Percentiles rank a stretch among this genome's conserved stretches.
phyloP scores from a whole-genome alignment of 2,113 vertebrate genomes.

The Falcunculus frontatus region DNA sequence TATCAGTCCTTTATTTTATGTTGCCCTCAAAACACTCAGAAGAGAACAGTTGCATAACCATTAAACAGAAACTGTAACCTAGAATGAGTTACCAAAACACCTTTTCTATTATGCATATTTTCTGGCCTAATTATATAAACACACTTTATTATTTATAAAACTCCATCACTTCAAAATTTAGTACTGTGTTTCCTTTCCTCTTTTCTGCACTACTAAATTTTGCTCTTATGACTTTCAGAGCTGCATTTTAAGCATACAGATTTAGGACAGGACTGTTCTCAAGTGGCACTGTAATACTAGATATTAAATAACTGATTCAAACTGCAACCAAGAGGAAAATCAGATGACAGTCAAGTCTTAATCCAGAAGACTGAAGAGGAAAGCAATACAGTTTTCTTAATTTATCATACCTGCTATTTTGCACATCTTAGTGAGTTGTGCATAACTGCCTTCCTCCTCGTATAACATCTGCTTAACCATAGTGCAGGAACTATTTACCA shows the following conservation, averaged over 20 bases:
- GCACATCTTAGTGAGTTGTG: neutral
- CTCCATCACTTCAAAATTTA: conserved; percentile 8
- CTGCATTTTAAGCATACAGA: conserved; percentile 2
- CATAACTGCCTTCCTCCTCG: neutral
- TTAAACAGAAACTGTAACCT: neutral
- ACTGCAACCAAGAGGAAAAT: conserved; percentile 42
- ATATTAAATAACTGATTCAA: conserved; percentile 62
- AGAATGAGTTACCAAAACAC: conserved; percentile 3
- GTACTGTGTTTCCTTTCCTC: neutral
- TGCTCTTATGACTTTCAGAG: conserved; percentile 34
- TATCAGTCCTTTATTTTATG: neutral
- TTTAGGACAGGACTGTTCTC: conserved; percentile 41
- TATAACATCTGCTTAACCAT: neutral
- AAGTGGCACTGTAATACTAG: conserved; percentile 47
- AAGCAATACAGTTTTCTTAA: neutral
- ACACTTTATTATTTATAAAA: conserved; percentile 50
- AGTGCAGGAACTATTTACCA: neutral
- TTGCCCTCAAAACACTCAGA: neutral
- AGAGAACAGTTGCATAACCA: neutral
- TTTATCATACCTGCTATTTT: neutral
- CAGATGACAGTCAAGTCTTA: conserved; percentile 9
- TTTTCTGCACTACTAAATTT: conserved; percentile 47
- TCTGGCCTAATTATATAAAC: neutral
- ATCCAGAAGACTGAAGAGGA: conserved; percentile 27
- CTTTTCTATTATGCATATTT: conserved; percentile 9